A percentile compares a stretch with the other conserved stretches of the same genome.
Evolutionary conservation across 2,113 vertebrate species (phyloP).

Genomic region (Rhinolophus sinicus): DNA sequence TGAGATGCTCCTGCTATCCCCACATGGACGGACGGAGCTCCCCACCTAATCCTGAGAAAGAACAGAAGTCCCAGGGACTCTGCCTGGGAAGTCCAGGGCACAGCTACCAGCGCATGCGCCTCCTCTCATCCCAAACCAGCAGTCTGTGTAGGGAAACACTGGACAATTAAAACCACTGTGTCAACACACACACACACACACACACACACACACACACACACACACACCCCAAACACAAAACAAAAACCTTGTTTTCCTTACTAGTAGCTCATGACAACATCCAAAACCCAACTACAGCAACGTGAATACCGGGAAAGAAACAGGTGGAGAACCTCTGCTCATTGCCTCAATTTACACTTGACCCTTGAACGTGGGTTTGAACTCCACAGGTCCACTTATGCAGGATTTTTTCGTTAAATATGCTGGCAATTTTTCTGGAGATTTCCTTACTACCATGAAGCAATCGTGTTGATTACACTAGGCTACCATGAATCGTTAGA

Average conservation of each 20-base stretch:
- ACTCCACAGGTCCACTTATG: no score
- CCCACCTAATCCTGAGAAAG: neutral
- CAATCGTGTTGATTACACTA: no score
- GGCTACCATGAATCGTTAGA: no score
- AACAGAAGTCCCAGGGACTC: neutral
- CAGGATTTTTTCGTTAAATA: no score
- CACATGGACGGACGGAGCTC: neutral
- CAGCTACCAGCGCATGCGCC: accelerated
- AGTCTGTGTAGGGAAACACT: neutral
- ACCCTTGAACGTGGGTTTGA: no score
- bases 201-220: neutral
- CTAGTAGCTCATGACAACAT: neutral
- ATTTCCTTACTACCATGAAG: no score
- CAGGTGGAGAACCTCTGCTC: neutral
- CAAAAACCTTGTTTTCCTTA: neutral
- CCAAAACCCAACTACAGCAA: neutral
- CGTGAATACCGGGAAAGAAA: neutral
- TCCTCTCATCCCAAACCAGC: neutral
- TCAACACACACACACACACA: neutral
- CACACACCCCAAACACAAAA: neutral
- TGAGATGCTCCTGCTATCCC: neutral
- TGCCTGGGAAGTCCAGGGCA: neutral
- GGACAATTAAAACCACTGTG: neutral
- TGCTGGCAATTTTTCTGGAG: no score
- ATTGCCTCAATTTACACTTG: neutral